These are phyloP conservation scores for Otolemur crassicaudatus DNA, from an alignment of 2,797 vertebrate genomes.

Conservation along the genomic window DNA sequence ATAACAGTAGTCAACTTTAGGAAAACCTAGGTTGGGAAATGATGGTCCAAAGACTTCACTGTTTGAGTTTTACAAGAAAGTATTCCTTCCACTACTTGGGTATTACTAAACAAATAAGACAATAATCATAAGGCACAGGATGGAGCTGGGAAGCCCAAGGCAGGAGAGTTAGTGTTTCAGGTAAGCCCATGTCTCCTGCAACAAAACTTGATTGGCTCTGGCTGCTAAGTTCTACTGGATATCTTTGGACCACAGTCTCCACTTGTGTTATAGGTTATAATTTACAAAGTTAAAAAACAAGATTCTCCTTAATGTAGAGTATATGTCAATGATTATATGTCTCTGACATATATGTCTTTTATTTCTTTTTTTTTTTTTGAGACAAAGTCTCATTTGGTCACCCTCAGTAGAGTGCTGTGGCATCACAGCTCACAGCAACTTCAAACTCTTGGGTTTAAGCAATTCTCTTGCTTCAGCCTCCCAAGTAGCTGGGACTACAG, in stretches of 20 bases:
- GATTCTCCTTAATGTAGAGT: neutral
- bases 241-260: neutral
- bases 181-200: neutral
- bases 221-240: neutral
- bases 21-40: neutral
- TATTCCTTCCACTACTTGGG: neutral
- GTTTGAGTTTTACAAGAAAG: neutral
- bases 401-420: no score
- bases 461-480: no score
- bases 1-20: neutral
- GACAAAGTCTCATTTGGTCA: no score
- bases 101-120: conserved; percentile 19
- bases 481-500: no score
- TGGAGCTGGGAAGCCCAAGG: neutral
- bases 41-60: neutral
- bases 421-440: no score
- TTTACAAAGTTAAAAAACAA: conserved; percentile 6
- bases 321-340: neutral
- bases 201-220: neutral
- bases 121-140: neutral
- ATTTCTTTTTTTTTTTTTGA: no score
- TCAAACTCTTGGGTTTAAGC: no score
- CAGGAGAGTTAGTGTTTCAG: neutral
- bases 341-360: no score
- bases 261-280: neutral